These are phyloP conservation scores for Ochropleura leucogaster DNA, from an alignment of 2,888 invertebrate genomes.

Conservation along the genomic window DNA sequence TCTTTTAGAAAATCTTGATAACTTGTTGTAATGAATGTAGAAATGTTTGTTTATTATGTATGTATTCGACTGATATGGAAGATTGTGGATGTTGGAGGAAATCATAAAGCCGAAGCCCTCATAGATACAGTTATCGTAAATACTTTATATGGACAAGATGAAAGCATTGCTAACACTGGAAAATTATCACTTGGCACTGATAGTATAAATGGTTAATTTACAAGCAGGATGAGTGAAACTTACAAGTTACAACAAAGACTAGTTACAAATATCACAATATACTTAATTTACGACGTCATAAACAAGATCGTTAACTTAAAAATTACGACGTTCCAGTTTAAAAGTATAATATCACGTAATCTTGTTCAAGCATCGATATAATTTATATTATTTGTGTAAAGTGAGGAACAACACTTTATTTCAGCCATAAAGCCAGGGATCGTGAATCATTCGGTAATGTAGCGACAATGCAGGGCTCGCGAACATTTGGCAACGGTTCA, in stretches of 20 bases:
- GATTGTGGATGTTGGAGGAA: conserved; percentile 40
- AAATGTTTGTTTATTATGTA: conserved; percentile 35
- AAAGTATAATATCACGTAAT: conserved; percentile 69
- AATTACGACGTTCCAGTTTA: conserved; percentile 69
- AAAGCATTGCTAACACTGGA: neutral
- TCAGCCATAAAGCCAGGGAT: conserved; percentile 58
- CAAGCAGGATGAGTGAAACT: conserved; percentile 45
- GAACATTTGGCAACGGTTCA: conserved; percentile 85
- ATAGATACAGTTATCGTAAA: neutral
- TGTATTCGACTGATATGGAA: conserved; percentile 28
- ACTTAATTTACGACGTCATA: conserved; percentile 74
- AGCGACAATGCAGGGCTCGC: conserved; percentile 65
- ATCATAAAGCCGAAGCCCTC: conserved; percentile 33
- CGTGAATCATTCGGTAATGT: conserved; percentile 72
- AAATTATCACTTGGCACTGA: conserved; percentile 10
- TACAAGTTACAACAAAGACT: conserved; percentile 42
- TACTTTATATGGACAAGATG: conserved; percentile 8
- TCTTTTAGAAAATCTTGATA: conserved; percentile 43
- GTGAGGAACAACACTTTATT: conserved; percentile 58
- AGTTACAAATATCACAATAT: conserved; percentile 64
- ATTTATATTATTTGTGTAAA: conserved; percentile 59
- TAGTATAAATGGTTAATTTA: conserved; percentile 33
- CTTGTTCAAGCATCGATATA: conserved; percentile 50
- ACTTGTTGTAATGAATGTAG: conserved; percentile 2
- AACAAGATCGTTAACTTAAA: conserved; percentile 74